phyloP scores from a whole-genome alignment of 2,113 vertebrate species.

The Oryzias javanicus region DNA sequence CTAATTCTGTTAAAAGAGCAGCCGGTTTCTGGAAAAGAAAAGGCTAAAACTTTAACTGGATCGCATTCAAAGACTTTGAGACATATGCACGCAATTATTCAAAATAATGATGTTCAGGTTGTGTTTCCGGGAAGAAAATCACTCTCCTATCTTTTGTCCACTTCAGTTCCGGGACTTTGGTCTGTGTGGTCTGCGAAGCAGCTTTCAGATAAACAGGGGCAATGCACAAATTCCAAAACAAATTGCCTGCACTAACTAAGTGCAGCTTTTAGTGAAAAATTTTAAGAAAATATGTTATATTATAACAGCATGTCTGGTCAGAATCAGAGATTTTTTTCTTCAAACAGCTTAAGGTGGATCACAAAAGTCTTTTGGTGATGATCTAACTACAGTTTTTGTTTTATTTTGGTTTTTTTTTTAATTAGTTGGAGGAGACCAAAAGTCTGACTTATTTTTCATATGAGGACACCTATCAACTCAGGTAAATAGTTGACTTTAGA shows the following conservation, averaged over 20 bases:
- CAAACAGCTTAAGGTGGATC: conserved; percentile 5
- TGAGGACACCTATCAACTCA: too few relatives aligned
- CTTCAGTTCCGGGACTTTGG: neutral
- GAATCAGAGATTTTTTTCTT: conserved; percentile 8
- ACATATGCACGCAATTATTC: conserved; percentile 19
- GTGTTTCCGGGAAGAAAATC: conserved; percentile 25
- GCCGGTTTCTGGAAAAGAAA: conserved; percentile 33
- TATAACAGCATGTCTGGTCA: conserved; percentile 2
- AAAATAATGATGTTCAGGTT: conserved; percentile 23
- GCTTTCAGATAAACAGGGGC: conserved; percentile 19
- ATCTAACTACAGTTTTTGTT: neutral
- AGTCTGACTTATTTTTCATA: too few relatives aligned
- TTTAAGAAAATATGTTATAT: conserved; percentile 7
- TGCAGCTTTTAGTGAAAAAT: conserved; percentile 12
- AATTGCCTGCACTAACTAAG: conserved; percentile 14
- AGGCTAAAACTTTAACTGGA: conserved; percentile 39
- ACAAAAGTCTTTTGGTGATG: neutral
- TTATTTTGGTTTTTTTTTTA: accelerated
- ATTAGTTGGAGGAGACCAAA: too few relatives aligned
- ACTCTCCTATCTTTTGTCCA: neutral
- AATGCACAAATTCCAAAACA: conserved; percentile 19
- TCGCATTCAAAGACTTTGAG: conserved; percentile 34
- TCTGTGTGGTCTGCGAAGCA: conserved; percentile 1
- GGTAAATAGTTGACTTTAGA: too few relatives aligned
- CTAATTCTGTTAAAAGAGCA: conserved; percentile 24